Evolutionary conservation across 2,888 invertebrate species (phyloP).

Genomic region (Graphium colonna): DNA sequence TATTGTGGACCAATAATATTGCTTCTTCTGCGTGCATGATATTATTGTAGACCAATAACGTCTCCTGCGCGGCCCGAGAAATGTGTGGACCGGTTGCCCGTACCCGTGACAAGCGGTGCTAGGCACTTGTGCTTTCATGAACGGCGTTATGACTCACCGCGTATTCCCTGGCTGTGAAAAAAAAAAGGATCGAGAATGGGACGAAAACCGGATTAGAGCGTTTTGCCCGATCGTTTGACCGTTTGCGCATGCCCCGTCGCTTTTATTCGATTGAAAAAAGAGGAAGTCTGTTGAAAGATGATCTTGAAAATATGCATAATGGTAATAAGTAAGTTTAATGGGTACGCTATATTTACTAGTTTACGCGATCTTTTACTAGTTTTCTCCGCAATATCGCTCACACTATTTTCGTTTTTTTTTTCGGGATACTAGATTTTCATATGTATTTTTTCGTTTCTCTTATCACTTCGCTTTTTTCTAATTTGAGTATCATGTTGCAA

Average conservation of each 20-base stretch:
- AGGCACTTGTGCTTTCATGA: slow-evolving; percentile 6
- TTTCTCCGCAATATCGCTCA: too few relatives aligned
- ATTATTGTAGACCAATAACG: slow-evolving; percentile 7
- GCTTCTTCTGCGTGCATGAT: too few relatives aligned
- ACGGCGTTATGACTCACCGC: slow-evolving; percentile 21
- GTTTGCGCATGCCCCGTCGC: slow-evolving; percentile 7
- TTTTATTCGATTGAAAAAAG: slow-evolving; percentile 13
- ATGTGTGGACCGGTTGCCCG: slow-evolving; percentile 3
- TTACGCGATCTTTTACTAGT: too few relatives aligned
- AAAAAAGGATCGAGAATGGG: slow-evolving; percentile 16
- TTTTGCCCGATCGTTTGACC: slow-evolving; percentile 14
- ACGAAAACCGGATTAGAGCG: slow-evolving; percentile 22
- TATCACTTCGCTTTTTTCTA: too few relatives aligned
- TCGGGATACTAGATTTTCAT: too few relatives aligned
- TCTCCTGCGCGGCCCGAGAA: slow-evolving; percentile 1
- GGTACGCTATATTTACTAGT: too few relatives aligned
- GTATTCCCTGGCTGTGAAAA: slow-evolving; percentile 21
- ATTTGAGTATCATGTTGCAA: too few relatives aligned
- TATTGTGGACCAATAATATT: too few relatives aligned
- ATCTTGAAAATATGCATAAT: too few relatives aligned
- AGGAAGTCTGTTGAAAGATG: slow-evolving; percentile 3
- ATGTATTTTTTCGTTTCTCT: too few relatives aligned
- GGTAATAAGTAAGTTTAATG: too few relatives aligned
- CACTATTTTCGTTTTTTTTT: too few relatives aligned
- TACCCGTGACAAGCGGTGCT: slow-evolving; percentile 15